A percentile compares a stretch with the other conserved stretches of the same genome.
Conservation (phyloP, 92 coral and sea anemone species). For the Pocillopora grandis region DNA sequence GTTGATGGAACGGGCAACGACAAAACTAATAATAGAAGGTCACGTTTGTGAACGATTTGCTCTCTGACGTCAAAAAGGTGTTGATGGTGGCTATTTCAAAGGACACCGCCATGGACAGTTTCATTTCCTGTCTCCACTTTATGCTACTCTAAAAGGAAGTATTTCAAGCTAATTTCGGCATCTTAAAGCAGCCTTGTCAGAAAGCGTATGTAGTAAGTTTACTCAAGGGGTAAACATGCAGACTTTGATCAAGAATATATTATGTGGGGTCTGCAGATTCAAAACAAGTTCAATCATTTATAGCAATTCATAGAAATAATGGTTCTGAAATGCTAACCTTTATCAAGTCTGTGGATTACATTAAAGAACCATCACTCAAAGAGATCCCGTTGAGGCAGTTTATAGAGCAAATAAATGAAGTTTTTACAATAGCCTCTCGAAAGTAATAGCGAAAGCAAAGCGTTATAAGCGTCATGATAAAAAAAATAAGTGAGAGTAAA, state of each 20-base stretch:
- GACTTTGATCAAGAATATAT: slow-evolving; percentile 12
- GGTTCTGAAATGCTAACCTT: neutral
- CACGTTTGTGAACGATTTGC: neutral
- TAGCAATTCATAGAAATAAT: neutral
- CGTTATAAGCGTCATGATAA: no score
- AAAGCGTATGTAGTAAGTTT: neutral
- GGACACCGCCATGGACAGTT: slow-evolving; percentile 41
- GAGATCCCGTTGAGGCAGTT: no score
- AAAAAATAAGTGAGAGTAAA: no score
- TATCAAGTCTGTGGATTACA: neutral
- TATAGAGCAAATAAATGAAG: no score
- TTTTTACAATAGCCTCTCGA: no score
- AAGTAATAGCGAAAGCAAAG: no score
- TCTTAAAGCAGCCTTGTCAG: slow-evolving; percentile 21
- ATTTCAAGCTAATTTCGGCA: neutral
- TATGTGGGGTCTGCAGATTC: neutral
- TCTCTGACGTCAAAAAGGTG: slow-evolving; percentile 54
- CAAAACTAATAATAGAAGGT: neutral
- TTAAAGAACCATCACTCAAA: no score
- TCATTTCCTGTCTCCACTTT: slow-evolving; percentile 51
- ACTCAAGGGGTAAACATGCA: slow-evolving; percentile 29
- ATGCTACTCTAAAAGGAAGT: slow-evolving; percentile 28
- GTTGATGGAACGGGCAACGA: slow-evolving; percentile 4
- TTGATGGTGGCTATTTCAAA: slow-evolving; percentile 42
- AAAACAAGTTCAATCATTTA: neutral